These are phyloP conservation scores for Lithobius niger DNA, from an alignment of 1,140 invertebrate genomes.

Conservation along the genomic window DNA sequence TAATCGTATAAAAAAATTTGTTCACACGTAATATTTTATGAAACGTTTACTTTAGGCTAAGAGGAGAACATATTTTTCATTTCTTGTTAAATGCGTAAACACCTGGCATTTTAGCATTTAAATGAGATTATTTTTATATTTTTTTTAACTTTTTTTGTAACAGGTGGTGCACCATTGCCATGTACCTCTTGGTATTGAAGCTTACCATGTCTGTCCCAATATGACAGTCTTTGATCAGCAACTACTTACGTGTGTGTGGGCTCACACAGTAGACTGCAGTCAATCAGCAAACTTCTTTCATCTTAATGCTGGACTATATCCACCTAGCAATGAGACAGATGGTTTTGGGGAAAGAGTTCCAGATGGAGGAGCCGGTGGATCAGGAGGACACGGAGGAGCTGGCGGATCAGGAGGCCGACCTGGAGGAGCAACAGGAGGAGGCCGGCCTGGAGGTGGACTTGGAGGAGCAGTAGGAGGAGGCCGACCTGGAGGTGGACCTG, in stretches of 20 bases:
- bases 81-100: too few species aligned
- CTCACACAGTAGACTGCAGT: slow-evolving; percentile 10
- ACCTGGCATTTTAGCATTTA: too few species aligned
- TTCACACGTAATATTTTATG: too few species aligned
- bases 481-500: background rate
- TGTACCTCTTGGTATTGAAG: background rate
- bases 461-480: background rate
- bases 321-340: background rate
- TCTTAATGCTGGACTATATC: slow-evolving; percentile 5
- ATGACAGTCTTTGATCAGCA: slow-evolving; percentile 20
- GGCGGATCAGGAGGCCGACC: background rate
- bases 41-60: too few species aligned
- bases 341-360: too few species aligned
- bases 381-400: background rate
- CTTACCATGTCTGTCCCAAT: slow-evolving; percentile 17
- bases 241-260: slow-evolving; percentile 13
- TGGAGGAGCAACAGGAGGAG: too few species aligned
- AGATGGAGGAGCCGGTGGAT: too few species aligned
- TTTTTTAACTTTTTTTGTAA: too few species aligned
- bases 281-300: background rate
- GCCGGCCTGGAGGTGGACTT: slow-evolving; percentile 1
- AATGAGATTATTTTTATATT: too few species aligned
- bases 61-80: too few species aligned
- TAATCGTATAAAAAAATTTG: too few species aligned
- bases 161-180: slow-evolving; percentile 12